Evolutionary conservation across 23 tunicate genomes (phyloP).

Genomic region (Botrylloides violaceus): DNA sequence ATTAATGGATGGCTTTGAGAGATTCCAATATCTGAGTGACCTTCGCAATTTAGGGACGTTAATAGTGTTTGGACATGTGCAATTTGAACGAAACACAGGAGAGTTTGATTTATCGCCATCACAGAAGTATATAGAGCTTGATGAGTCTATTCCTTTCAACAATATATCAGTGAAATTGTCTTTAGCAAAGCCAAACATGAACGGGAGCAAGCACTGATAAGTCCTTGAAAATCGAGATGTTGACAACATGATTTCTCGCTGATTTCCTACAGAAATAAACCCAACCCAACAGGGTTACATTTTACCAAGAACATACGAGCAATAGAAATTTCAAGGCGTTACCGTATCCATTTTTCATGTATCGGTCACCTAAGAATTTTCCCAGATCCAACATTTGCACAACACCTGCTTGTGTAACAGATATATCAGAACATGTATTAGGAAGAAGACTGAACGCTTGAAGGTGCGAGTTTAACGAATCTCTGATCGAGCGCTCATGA

Average conservation of each 20-base stretch:
- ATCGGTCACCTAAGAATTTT: conserved; percentile 2
- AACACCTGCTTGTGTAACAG: conserved; percentile 14
- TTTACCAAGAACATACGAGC: too few relatives aligned
- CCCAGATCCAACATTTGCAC: conserved; percentile 21
- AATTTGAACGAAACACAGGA: neutral
- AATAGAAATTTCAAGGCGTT: too few relatives aligned
- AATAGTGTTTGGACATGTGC: conserved; percentile 9
- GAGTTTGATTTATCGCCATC: conserved; percentile 5
- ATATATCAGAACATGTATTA: conserved; percentile 25
- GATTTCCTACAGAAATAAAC: neutral
- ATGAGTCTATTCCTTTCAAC: neutral
- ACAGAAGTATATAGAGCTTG: conserved; percentile 22
- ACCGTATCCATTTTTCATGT: neutral
- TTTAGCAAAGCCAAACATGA: conserved; percentile 4
- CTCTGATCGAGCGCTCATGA: neutral
- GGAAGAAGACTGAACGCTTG: conserved; percentile 11
- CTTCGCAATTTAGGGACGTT: conserved; percentile 13
- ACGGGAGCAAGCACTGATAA: conserved; percentile 13
- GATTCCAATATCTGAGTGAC: conserved; percentile 19
- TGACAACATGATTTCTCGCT: conserved; percentile 4
- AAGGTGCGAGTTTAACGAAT: neutral
- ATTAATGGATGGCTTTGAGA: neutral
- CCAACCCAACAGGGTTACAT: too few relatives aligned
- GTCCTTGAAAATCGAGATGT: conserved; percentile 22
- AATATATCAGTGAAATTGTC: neutral